Conservation (phyloP, 2,113 vertebrate species). For the Atractosteus spatula region DNA sequence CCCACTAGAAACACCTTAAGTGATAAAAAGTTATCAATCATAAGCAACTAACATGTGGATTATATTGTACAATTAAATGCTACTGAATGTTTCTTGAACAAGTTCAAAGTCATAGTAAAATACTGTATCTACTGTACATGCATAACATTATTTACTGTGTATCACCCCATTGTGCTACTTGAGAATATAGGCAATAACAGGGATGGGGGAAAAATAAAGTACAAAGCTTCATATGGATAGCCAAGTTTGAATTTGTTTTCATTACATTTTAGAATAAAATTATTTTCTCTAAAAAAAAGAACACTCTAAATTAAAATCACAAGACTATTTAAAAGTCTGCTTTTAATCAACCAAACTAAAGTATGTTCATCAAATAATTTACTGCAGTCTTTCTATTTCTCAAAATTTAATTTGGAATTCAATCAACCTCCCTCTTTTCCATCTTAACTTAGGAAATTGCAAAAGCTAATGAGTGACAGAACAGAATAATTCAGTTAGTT, state of each 20-base stretch:
- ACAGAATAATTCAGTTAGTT: slow-evolving; percentile 41
- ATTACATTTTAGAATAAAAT: slow-evolving; percentile 27
- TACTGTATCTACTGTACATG: too few relatives aligned
- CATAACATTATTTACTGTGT: too few relatives aligned
- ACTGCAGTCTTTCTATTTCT: slow-evolving; percentile 32
- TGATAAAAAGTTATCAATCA: too few relatives aligned
- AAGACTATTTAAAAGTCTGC: slow-evolving; percentile 10
- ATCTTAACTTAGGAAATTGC: slow-evolving; percentile 47
- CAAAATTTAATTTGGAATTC: slow-evolving; percentile 55
- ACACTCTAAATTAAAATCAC: neutral
- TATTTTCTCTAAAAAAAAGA: too few relatives aligned
- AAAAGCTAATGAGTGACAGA: slow-evolving; percentile 49
- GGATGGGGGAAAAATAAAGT: neutral
- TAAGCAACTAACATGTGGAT: too few relatives aligned
- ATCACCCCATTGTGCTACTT: too few relatives aligned
- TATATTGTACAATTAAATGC: too few relatives aligned
- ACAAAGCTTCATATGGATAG: slow-evolving; percentile 44
- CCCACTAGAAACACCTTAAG: too few relatives aligned
- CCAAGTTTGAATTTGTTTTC: slow-evolving; percentile 40
- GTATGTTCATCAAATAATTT: slow-evolving; percentile 29
- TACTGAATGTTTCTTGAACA: too few relatives aligned
- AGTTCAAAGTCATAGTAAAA: too few relatives aligned
- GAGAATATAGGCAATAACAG: neutral
- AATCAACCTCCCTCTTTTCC: slow-evolving; percentile 44
- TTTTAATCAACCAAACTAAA: slow-evolving; percentile 30